Conservation (phyloP, 2,113 vertebrate species). For the Siniperca chuatsi region DNA sequence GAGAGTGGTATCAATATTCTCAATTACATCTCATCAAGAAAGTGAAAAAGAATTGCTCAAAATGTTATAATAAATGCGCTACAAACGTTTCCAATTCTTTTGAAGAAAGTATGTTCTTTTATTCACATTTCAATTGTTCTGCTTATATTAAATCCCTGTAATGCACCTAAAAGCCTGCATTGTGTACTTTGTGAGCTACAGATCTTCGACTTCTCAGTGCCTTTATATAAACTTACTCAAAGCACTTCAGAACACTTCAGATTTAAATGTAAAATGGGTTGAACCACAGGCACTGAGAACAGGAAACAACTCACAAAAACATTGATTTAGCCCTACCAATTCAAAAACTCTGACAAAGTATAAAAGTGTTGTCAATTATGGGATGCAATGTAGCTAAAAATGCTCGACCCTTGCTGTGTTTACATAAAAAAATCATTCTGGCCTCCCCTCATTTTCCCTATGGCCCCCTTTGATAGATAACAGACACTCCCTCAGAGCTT, state of each 20-base stretch:
- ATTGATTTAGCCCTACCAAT: neutral
- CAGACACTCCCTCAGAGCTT: constrained; percentile 38
- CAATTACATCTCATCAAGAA: neutral
- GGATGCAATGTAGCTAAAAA: constrained; percentile 35
- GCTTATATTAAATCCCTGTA: neutral
- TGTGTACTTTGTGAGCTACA: neutral
- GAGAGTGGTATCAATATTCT: too few species aligned
- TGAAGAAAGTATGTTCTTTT: neutral
- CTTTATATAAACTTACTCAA: constrained; percentile 16
- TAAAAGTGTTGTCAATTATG: neutral
- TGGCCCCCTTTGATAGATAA: constrained; percentile 31
- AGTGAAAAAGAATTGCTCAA: neutral
- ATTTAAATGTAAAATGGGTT: neutral
- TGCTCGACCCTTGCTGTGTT: constrained; percentile 21
- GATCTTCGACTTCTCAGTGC: neutral
- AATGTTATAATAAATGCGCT: neutral
- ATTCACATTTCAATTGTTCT: neutral
- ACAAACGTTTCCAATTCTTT: neutral
- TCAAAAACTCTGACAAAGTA: neutral
- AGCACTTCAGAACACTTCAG: neutral
- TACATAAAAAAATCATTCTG: constrained; percentile 28
- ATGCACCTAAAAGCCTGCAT: neutral
- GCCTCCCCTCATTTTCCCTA: constrained; percentile 23
- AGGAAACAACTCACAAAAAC: neutral
- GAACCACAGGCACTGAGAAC: neutral